Conservation (phyloP, 2,113 vertebrate genomes). For the Potamarius usumacintae region DNA sequence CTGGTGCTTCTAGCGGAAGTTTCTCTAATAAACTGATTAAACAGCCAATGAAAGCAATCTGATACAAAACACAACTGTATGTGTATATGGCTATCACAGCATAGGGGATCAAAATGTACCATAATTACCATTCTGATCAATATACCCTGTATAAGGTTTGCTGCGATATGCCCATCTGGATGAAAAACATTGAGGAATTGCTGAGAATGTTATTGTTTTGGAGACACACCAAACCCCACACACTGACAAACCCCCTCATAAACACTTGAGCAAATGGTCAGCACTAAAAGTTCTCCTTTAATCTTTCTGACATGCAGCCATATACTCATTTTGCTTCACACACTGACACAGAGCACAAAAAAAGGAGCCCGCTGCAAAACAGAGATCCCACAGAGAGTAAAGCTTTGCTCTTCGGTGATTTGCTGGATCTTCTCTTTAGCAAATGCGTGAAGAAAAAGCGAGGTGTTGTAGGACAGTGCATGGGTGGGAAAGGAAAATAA, state of each 20-base stretch:
- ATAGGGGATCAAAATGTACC: background rate
- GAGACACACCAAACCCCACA: conserved; percentile 39
- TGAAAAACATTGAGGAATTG: background rate
- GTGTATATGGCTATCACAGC: background rate
- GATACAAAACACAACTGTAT: background rate
- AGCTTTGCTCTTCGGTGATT: background rate
- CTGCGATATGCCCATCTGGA: background rate
- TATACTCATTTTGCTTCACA: background rate
- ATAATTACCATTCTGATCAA: background rate
- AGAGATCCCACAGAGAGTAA: background rate
- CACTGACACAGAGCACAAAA: conserved; percentile 12
- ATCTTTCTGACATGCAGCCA: conserved; percentile 40
- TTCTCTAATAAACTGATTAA: background rate
- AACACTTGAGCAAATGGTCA: conserved; percentile 27
- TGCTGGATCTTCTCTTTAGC: background rate
- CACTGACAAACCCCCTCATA: conserved; percentile 9
- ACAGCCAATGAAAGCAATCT: background rate
- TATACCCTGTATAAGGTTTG: background rate
- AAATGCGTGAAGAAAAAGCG: background rate
- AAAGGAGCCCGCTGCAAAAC: background rate
- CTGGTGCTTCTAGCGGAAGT: background rate
- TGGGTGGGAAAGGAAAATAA: background rate
- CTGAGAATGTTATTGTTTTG: conserved; percentile 10
- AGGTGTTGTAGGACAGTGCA: background rate
- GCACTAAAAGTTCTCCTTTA: conserved; percentile 23